phyloP scores from a whole-genome alignment of 1,140 invertebrate species.

The Bombus sylvicola region DNA sequence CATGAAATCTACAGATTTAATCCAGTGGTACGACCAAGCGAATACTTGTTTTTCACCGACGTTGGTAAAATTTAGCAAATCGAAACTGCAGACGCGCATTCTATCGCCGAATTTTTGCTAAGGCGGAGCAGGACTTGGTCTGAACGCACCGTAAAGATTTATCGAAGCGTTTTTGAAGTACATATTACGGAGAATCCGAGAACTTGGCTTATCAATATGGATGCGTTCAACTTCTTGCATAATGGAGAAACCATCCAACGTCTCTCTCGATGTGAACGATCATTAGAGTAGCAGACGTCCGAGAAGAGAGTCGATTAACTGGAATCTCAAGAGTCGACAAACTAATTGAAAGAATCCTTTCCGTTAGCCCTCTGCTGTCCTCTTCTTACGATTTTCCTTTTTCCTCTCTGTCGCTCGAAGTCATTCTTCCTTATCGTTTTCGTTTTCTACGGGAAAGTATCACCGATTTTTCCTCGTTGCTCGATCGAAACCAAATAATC shows the following conservation, averaged over 20 bases:
- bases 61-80: too few relatives aligned
- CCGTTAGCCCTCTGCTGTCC: neutral
- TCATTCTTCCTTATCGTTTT: neutral
- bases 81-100: too few relatives aligned
- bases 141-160: neutral
- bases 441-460: neutral
- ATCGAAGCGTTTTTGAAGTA: conserved; percentile 14
- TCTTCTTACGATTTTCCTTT: neutral
- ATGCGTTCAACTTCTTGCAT: conserved; percentile 66
- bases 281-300: conserved; percentile 26
- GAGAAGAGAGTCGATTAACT: conserved; percentile 51
- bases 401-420: neutral
- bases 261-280: conserved; percentile 29
- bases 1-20: too few relatives aligned
- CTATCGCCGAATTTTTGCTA: too few relatives aligned
- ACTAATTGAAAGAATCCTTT: conserved; percentile 66
- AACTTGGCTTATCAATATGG: conserved; percentile 67
- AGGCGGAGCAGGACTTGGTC: too few relatives aligned
- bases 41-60: too few relatives aligned
- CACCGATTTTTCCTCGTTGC: neutral
- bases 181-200: neutral
- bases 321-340: conserved; percentile 53
- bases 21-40: too few relatives aligned
- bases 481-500: neutral
- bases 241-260: conserved; percentile 58